A percentile compares a stretch with the other conserved stretches of the same genome.
These are phyloP conservation scores for Lethocerus indicus DNA, from an alignment of 1,140 invertebrate species.

Conservation along the genomic window DNA sequence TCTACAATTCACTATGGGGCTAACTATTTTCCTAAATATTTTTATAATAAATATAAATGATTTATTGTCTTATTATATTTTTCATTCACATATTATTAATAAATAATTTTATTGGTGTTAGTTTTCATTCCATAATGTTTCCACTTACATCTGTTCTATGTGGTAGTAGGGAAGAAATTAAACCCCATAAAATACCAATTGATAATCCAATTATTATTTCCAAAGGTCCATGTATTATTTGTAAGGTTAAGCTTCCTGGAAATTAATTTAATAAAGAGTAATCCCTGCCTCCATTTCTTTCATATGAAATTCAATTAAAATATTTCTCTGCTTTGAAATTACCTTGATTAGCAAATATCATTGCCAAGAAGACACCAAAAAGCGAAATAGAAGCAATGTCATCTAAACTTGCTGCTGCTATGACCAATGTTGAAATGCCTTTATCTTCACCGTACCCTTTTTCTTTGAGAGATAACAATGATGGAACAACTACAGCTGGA, in stretches of 20 bases:
- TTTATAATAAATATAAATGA: too few species aligned
- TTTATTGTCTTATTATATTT: too few species aligned
- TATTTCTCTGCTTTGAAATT: too few species aligned
- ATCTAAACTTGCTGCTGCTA: conserved; percentile 59
- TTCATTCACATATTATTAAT: too few species aligned
- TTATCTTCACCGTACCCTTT: conserved; percentile 45
- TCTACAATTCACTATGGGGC: too few species aligned
- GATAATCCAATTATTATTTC: conserved; percentile 31
- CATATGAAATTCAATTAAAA: too few species aligned
- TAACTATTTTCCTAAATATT: too few species aligned
- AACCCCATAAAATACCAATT: conserved; percentile 30
- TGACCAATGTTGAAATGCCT: conserved; percentile 56
- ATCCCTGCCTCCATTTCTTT: too few species aligned
- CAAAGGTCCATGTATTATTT: conserved; percentile 33
- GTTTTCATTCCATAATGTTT: too few species aligned
- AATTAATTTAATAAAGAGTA: conserved; percentile 7
- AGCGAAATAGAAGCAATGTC: conserved; percentile 57
- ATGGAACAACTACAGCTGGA: conserved; percentile 57
- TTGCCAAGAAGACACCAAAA: conserved; percentile 36
- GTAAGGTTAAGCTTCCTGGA: conserved; percentile 8
- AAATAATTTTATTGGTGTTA: too few species aligned
- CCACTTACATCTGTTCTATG: conserved; percentile 23
- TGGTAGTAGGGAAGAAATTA: conserved; percentile 27
- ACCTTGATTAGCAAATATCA: too few species aligned
- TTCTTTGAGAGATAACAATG: conserved; percentile 42